These are phyloP conservation scores for Dynastes tityus DNA, from an alignment of 2,888 invertebrate species.

Conservation along the genomic window DNA sequence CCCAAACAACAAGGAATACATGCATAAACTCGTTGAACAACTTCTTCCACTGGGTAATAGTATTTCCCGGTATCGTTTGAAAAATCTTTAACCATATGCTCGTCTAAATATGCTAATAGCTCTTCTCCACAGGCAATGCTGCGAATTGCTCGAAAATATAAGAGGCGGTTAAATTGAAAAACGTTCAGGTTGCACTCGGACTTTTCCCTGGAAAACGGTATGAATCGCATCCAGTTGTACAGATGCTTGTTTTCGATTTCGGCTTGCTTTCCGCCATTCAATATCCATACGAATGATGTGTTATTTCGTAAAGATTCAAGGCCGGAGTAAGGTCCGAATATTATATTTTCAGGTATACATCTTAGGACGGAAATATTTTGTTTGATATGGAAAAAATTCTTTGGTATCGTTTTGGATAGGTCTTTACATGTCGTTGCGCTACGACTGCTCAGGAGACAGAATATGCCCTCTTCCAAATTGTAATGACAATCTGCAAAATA, in stretches of 20 bases:
- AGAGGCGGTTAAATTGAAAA: neutral
- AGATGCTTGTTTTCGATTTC: neutral
- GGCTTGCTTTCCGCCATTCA: neutral
- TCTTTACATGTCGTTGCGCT: neutral
- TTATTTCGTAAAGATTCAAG: constrained; percentile 2
- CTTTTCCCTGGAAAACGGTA: neutral
- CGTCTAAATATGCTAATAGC: neutral
- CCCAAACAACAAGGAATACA: neutral
- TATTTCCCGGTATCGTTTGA: neutral
- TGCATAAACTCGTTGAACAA: neutral
- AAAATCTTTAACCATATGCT: neutral
- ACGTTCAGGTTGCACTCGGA: neutral
- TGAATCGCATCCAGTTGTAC: constrained; percentile 5
- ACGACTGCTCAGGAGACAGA: neutral
- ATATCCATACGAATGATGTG: neutral
- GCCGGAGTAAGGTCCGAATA: neutral
- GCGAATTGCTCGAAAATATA: neutral
- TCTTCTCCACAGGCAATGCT: neutral
- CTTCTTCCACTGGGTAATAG: neutral
- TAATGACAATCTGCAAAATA: neutral
- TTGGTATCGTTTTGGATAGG: neutral
- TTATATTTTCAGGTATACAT: neutral
- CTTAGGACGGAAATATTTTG: neutral
- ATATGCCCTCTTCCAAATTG: neutral
- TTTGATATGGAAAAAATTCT: neutral